Evolutionary conservation across 2,113 vertebrate species (phyloP).

Genomic region (Gila orcuttii): DNA sequence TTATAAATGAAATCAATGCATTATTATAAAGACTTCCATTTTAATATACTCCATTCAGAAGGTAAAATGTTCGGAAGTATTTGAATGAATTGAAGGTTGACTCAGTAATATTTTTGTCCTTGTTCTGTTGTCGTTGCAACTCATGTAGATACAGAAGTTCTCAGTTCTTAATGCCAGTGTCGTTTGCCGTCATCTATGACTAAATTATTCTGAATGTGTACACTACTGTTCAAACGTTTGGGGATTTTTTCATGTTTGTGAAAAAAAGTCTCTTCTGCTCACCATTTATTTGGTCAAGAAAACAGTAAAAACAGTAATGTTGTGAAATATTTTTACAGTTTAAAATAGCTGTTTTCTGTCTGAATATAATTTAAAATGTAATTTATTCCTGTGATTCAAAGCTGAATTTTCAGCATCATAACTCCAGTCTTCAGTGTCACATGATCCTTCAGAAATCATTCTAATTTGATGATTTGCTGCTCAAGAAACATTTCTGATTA

Average conservation of each 20-base stretch:
- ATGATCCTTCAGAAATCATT: not conserved
- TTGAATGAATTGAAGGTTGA: not conserved
- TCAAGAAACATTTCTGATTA: not conserved
- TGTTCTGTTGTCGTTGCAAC: not conserved
- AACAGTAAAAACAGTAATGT: not conserved
- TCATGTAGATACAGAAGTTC: not conserved
- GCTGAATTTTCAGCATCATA: not conserved
- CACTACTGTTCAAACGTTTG: not conserved
- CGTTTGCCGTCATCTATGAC: not conserved
- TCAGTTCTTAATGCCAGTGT: not conserved
- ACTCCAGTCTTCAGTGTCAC: not conserved
- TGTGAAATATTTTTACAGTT: not conserved
- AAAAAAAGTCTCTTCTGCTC: not conserved
- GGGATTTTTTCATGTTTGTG: not conserved
- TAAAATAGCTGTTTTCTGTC: not conserved
- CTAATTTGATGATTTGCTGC: not conserved
- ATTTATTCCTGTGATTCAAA: not conserved
- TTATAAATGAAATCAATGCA: not conserved
- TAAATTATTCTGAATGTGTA: not conserved
- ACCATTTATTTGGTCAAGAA: constrained; percentile 1
- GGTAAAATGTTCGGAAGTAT: not conserved
- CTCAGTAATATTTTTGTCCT: not conserved
- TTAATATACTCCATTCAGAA: not conserved
- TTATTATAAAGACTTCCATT: not conserved
- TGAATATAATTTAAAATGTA: not conserved